Base-by-base conservation (phyloP, 92 coral and sea anemone genomes). In the Bergia sp. region DNA sequence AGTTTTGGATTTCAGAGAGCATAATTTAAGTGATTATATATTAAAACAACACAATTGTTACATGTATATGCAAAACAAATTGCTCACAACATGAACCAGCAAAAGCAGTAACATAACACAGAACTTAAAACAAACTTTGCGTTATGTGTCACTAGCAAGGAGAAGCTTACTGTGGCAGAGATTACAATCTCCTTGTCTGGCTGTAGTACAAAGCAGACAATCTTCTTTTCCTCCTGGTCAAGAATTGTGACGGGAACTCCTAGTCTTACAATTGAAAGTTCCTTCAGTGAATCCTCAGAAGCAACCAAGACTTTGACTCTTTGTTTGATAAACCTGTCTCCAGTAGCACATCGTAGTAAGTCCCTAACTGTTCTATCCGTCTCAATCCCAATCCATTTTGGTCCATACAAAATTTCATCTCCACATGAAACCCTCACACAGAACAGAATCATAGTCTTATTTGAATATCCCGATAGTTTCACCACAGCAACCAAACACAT, bases 401-500 rank as follows among this genome's bases (percentile, higher is more conserved):
- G 98, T 47, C 93, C 92, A 43, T 85, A 89, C 45, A 95, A 87
- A 57, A 95, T 83, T 61, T 87, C 73, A 3, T 86, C 87, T 7
- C 88, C 92, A 71, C 92, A 89, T 64, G 96, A 93, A 58, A 95
- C 96, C 67, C 98, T 95, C 83, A 95, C 98, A 89, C 98, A 95
- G 69, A 94, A 92, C 5, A 94, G 78, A 76, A 91, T 83, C 97
- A 94, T 94, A 44, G 23, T 84, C 61, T 23, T 79, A 18, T 47
- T 45, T 71, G 67, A 84, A 37, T 84, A 37, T 45, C 65, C 57
- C 47, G 38, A 84, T 23, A 84, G 20, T 47, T 72, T 47, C 44
- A 20, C 43, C 79, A 55, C 87, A 84, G 65, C 66, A 71, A 72
- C 87, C 77, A 83, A 83, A 69, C 87, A 84, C 87, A 71, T 84